Base-by-base conservation (phyloP, 1,140 invertebrate genomes). In the Penaeus vannamei region DNA sequence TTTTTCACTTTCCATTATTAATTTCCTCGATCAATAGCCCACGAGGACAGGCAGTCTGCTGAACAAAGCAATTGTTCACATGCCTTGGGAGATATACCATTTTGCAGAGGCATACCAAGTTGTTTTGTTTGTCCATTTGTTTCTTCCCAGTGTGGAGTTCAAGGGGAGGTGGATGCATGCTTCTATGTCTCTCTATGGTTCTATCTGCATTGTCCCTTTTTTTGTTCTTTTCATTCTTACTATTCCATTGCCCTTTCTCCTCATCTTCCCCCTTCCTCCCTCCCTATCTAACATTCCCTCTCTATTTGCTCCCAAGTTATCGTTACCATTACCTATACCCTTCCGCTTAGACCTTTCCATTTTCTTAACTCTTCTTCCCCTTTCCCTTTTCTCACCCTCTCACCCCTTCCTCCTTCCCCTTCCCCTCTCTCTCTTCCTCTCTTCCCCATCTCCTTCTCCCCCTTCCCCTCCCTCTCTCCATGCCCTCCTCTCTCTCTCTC, bases 401-500 rank as follows among this genome's bases (percentile, higher is more conserved):
- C 80, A 59, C 46, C 23, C 80, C 22, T 10, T 59, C 53, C 22
- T 53, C 60, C 46, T n/a, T n/a, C n/a, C n/a, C n/a, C n/a, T n/a
- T n/a, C n/a, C n/a, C n/a, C n/a, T n/a, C n/a, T n/a, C n/a, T n/a
- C n/a, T n/a, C 53, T 81, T 1, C 42, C n/a, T 19, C 42, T 81
- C 22, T 20, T 22, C 19, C 20, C n/a, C 79, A 81, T 14, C n/a
- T 81, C 17, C 26, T n/a, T 22, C 46, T 46, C 32, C 14, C 59
- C 46, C 4, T 53, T 81, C 22, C 17, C 36, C 59, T 20, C 32
- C 79, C 53, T 7, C n/a, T 1, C 42, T 7, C n/a, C n/a, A n/a
- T n/a, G n/a, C n/a, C n/a, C 53, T 81, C 53, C 7, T 42, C 79
- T 83, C 81, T 83, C 46, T 59, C 53, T 83, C 81, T 83, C 81